Percentiles rank a stretch among this genome's conserved stretches.
Evolutionary conservation across 2,113 vertebrate genomes (phyloP).

Genomic region (Heliornis fulica): DNA sequence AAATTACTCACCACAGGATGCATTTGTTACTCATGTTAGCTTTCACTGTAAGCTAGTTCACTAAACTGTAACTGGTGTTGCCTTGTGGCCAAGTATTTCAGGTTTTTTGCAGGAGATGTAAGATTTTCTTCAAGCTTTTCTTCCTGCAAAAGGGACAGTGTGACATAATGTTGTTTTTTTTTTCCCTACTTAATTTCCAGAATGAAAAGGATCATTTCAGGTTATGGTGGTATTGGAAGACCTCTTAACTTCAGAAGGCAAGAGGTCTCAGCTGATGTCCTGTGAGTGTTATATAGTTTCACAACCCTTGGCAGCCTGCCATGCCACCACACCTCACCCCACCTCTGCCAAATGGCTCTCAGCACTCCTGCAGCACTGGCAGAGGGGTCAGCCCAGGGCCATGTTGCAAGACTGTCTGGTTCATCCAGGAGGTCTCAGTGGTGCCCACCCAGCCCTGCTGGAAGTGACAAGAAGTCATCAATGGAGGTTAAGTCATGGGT

Average conservation of each 20-base stretch:
- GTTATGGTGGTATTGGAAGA: no score
- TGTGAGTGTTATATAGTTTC: rapidly evolving
- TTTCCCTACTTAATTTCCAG: background rate
- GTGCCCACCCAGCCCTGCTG: no score
- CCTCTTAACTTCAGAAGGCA: background rate
- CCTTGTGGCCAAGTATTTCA: background rate
- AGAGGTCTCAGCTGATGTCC: background rate
- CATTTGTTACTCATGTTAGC: background rate
- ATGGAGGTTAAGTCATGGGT: background rate
- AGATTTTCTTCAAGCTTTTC: background rate
- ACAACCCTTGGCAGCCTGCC: background rate
- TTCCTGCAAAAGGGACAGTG: background rate
- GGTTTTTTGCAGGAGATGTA: background rate
- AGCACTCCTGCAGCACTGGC: background rate
- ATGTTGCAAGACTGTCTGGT: rapidly evolving
- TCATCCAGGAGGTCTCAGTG: background rate
- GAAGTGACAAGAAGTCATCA: rapidly evolving
- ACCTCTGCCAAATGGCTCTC: background rate
- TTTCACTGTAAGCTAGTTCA: background rate
- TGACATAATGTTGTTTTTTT: background rate
- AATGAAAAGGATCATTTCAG: background rate
- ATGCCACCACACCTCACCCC: rapidly evolving
- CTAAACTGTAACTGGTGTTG: background rate
- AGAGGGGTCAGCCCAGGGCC: background rate
- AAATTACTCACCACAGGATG: background rate